These are phyloP conservation scores for Triplophysa dalaica DNA, from an alignment of 2,113 vertebrate species.

Conservation along the genomic window DNA sequence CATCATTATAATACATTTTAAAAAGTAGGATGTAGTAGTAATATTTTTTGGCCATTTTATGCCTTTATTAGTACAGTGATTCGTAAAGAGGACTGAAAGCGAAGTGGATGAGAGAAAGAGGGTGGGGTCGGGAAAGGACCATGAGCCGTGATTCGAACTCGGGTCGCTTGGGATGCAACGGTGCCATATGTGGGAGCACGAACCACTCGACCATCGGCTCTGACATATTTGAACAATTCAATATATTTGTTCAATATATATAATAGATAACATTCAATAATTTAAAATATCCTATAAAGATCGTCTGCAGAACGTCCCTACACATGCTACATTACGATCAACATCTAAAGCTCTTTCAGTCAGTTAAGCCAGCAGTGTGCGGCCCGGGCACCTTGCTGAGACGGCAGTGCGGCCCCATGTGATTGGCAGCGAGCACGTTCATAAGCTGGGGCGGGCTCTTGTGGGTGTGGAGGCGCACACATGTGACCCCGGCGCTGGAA, in stretches of 20 bases:
- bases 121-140: no score
- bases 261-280: not conserved
- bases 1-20: not conserved
- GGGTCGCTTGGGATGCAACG: no score
- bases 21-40: no score
- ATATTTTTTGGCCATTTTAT: no score
- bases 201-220: no score
- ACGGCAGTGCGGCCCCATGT: conserved; percentile 56
- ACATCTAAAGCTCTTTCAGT: conserved; percentile 54
- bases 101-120: no score
- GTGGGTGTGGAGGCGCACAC: conserved; percentile 45
- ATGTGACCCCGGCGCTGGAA: conserved; percentile 64
- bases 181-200: no score
- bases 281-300: not conserved
- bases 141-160: no score
- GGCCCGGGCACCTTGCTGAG: conserved; percentile 62
- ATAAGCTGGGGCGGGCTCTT: conserved; percentile 7
- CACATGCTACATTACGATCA: conserved; percentile 47
- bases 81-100: no score
- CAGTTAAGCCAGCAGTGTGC: conserved; percentile 55
- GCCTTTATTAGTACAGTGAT: no score
- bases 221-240: no score
- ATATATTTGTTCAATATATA: no score
- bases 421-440: conserved; percentile 64
- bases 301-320: conserved; percentile 23